phyloP scores from a whole-genome alignment of 2,888 invertebrate genomes.

The Siphlonurus alternatus region DNA sequence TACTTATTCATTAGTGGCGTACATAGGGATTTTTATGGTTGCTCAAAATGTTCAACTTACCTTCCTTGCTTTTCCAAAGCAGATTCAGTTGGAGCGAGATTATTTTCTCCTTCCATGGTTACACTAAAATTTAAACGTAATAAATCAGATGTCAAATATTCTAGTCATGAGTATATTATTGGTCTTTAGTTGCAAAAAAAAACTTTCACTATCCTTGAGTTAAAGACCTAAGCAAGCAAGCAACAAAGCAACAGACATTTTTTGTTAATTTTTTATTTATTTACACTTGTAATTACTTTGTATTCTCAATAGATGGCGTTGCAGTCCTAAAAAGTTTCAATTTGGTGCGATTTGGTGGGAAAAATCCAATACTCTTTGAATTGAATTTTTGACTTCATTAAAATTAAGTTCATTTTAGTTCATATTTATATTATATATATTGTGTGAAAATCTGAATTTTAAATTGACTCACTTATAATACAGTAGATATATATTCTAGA shows the following conservation, averaged over 20 bases:
- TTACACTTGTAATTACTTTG: too few species aligned
- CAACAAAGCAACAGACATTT: background rate
- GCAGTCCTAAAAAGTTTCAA: too few species aligned
- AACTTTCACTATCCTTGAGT: background rate
- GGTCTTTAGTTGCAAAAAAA: background rate
- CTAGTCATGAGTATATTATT: background rate
- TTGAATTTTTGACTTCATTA: too few species aligned
- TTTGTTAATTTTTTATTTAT: background rate
- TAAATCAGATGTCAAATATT: background rate
- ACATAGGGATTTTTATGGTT: background rate
- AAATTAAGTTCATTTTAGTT: too few species aligned
- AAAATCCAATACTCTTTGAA: too few species aligned
- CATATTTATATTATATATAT: too few species aligned
- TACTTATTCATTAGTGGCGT: background rate
- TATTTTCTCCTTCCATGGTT: slow-evolving; percentile 12
- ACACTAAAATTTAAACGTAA: background rate
- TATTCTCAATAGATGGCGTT: too few species aligned
- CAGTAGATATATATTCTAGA: too few species aligned
- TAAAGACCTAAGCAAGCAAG: background rate
- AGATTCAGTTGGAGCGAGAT: slow-evolving; percentile 7
- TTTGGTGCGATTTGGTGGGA: too few species aligned
- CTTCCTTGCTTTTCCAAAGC: slow-evolving; percentile 14
- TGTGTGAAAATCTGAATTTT: too few species aligned
- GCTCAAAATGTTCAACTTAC: slow-evolving; percentile 7
- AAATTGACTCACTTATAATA: too few species aligned